Conservation (phyloP, 2,113 vertebrate genomes). For the Tupaia tana region DNA sequence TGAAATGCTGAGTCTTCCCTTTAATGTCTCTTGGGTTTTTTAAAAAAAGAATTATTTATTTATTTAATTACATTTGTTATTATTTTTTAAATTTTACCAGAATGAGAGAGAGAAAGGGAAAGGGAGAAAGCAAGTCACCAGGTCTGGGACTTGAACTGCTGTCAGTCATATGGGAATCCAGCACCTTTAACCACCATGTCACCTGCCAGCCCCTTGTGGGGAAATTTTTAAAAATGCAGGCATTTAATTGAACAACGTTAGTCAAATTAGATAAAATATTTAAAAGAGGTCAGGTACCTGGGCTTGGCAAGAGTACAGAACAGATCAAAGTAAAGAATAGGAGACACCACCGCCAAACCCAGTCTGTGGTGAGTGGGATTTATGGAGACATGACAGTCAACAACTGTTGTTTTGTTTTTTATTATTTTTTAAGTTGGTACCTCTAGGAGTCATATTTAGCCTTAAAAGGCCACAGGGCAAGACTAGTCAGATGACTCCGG, state of each 20-base stretch:
- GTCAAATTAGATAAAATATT: background rate
- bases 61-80: too few relatives aligned
- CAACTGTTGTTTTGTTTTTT: background rate
- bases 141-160: too few relatives aligned
- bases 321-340: background rate
- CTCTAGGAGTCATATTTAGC: background rate
- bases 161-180: too few relatives aligned
- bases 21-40: background rate
- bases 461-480: constrained; percentile 30
- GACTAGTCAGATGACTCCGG: background rate
- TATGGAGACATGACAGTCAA: background rate
- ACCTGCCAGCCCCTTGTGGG: too few relatives aligned
- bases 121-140: too few relatives aligned
- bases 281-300: background rate
- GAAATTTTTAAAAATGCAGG: background rate
- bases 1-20: constrained; percentile 2
- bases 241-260: constrained; percentile 10
- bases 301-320: background rate
- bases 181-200: too few relatives aligned
- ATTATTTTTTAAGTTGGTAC: background rate
- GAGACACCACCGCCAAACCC: background rate
- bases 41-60: too few relatives aligned
- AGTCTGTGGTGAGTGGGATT: background rate
- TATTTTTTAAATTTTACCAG: too few relatives aligned
- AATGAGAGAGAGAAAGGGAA: too few relatives aligned